phyloP scores from a whole-genome alignment of 2,888 invertebrate species.

The Thalpophila matura region DNA sequence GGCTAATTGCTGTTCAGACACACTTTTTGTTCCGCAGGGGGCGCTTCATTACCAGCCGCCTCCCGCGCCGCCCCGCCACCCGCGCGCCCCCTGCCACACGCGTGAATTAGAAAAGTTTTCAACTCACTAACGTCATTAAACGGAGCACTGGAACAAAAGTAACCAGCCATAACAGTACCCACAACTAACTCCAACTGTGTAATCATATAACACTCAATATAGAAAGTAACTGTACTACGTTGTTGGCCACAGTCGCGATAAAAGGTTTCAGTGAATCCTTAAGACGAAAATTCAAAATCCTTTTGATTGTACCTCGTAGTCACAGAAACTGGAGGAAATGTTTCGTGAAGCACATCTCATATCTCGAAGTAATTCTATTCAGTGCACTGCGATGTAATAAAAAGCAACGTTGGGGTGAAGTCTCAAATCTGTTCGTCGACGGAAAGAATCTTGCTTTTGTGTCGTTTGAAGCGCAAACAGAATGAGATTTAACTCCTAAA shows the following conservation, averaged over 20 bases:
- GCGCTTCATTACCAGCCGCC: slow-evolving; percentile 1
- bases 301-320: slow-evolving; percentile 5
- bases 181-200: not conserved
- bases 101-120: slow-evolving; percentile 17
- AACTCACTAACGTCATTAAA: slow-evolving; percentile 20
- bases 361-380: slow-evolving; percentile 22
- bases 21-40: slow-evolving; percentile 4
- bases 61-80: not conserved
- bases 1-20: not conserved
- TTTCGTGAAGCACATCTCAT: slow-evolving; percentile 10
- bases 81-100: not conserved
- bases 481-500: slow-evolving; percentile 44
- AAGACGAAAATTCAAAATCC: slow-evolving; percentile 11
- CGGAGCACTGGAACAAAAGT: slow-evolving; percentile 3
- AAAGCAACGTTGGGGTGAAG: slow-evolving; percentile 4
- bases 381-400: slow-evolving; percentile 19
- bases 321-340: slow-evolving; percentile 1
- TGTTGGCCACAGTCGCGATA: no score
- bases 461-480: slow-evolving; percentile 31
- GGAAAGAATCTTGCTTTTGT: slow-evolving; percentile 16
- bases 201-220: slow-evolving; percentile 5
- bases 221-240: not conserved
- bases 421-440: not conserved
- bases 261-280: not conserved
- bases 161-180: not conserved